These are phyloP conservation scores for Ammodytes dubius DNA, from an alignment of 2,113 vertebrate species.

Conservation along the genomic window DNA sequence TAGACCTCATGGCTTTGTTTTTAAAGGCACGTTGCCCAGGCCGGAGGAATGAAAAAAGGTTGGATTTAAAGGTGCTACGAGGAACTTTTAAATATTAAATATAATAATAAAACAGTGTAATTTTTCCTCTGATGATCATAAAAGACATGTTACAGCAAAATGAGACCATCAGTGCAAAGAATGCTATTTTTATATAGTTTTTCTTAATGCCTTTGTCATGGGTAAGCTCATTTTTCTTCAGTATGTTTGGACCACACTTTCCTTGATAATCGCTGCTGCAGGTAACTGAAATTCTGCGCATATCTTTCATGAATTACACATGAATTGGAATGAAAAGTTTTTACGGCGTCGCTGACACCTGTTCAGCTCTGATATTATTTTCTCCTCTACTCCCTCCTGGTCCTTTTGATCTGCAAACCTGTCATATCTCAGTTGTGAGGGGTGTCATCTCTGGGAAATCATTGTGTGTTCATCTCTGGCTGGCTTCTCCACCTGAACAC, in stretches of 20 bases:
- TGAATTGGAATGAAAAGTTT: constrained; percentile 5
- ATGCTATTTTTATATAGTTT: no score
- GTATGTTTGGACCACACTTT: not conserved
- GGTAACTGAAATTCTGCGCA: not conserved
- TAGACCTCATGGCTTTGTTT: not conserved
- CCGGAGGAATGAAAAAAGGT: not conserved
- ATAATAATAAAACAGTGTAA: no score
- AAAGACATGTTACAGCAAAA: no score
- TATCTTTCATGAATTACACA: not conserved
- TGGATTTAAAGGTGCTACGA: no score
- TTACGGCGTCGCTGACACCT: constrained; percentile 25
- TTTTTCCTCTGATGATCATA: no score
- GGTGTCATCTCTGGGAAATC: constrained; percentile 16
- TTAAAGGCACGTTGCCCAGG: not conserved
- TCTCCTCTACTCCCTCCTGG: not conserved
- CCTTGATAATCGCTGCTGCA: not conserved
- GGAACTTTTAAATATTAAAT: no score
- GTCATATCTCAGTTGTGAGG: constrained; percentile 17
- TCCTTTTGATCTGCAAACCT: constrained; percentile 17
- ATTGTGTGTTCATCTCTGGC: constrained; percentile 1
- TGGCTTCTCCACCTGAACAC: constrained; percentile 3
- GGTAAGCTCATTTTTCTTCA: not conserved
- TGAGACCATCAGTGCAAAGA: no score
- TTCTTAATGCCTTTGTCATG: no score
- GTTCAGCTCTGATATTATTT: not conserved